These are phyloP conservation scores for Catostylus mosaicus DNA, from an alignment of 30 jellyfish, hydroid and myxozoan species.

Conservation along the genomic window DNA sequence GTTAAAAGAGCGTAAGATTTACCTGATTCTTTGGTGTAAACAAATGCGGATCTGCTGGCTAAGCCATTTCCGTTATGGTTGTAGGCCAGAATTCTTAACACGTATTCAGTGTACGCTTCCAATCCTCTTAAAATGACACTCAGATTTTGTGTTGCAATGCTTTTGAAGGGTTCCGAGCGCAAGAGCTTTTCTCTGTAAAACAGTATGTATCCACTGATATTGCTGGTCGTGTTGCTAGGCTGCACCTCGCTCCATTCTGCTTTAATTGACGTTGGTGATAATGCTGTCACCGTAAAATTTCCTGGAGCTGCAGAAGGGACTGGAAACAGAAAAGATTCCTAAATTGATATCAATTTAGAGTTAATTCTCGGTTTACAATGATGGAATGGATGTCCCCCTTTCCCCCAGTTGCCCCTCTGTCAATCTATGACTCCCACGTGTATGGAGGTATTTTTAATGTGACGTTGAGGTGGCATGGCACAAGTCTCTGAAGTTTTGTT, in stretches of 20 bases:
- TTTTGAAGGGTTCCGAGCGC: conserved; percentile 17
- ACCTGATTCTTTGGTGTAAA: conserved; percentile 52
- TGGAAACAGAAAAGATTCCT: neutral
- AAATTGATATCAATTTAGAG: too few relatives aligned
- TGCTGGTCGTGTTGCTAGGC: neutral
- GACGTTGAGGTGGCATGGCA: too few relatives aligned
- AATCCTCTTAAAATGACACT: conserved; percentile 15
- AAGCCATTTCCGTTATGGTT: conserved; percentile 68
- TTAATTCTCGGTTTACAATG: too few relatives aligned
- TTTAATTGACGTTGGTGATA: neutral
- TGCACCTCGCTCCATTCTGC: conserved; percentile 22
- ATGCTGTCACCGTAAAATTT: neutral
- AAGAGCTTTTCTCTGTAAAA: conserved; percentile 37
- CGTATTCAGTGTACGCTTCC: conserved; percentile 25
- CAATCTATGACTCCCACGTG: too few relatives aligned
- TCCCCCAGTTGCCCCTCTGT: too few relatives aligned
- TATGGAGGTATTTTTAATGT: too few relatives aligned
- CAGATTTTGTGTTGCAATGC: conserved; percentile 30
- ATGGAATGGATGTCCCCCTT: too few relatives aligned
- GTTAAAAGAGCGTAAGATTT: neutral
- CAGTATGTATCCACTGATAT: conserved; percentile 33
- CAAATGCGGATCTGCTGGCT: conserved; percentile 14
- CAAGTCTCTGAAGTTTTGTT: too few relatives aligned
- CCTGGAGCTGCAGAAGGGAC: conserved; percentile 21
- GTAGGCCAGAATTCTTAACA: conserved; percentile 52